Conservation (phyloP, 2,113 vertebrate species). For the Archilochus colubris region DNA sequence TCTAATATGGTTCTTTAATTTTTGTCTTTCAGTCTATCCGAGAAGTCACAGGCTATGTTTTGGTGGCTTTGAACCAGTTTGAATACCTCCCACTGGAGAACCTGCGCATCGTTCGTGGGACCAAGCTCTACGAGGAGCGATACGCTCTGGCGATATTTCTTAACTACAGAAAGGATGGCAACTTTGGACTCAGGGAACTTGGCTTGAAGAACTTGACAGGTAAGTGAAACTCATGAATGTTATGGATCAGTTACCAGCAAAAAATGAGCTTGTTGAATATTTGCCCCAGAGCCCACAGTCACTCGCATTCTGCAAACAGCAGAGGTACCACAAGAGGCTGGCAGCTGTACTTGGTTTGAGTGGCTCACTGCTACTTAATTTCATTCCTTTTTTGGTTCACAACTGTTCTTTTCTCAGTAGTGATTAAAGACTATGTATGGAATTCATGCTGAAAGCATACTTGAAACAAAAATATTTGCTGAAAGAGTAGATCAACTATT, state of each 20-base stretch:
- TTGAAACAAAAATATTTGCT: background rate
- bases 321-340: background rate
- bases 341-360: background rate
- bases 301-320: background rate
- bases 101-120: slow-evolving; percentile 92
- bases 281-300: background rate
- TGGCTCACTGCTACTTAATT: background rate
- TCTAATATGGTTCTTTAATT: background rate
- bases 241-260: background rate
- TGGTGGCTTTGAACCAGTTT: slow-evolving; percentile 98
- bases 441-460: background rate
- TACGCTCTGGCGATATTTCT: slow-evolving; percentile 94
- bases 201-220: slow-evolving; percentile 95
- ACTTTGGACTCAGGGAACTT: slow-evolving; percentile 91
- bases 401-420: background rate
- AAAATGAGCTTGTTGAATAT: background rate
- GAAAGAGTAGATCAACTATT: background rate
- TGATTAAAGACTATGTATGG: background rate
- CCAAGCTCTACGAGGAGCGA: slow-evolving; percentile 93
- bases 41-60: slow-evolving; percentile 95
- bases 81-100: slow-evolving; percentile 96
- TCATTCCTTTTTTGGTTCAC: background rate
- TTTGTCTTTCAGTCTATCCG: slow-evolving; percentile 88
- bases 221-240: slow-evolving; percentile 34
- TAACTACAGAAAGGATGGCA: slow-evolving; percentile 94